These are phyloP conservation scores for Nomada hirtipes DNA, from an alignment of 2,888 invertebrate species.

Conservation along the genomic window DNA sequence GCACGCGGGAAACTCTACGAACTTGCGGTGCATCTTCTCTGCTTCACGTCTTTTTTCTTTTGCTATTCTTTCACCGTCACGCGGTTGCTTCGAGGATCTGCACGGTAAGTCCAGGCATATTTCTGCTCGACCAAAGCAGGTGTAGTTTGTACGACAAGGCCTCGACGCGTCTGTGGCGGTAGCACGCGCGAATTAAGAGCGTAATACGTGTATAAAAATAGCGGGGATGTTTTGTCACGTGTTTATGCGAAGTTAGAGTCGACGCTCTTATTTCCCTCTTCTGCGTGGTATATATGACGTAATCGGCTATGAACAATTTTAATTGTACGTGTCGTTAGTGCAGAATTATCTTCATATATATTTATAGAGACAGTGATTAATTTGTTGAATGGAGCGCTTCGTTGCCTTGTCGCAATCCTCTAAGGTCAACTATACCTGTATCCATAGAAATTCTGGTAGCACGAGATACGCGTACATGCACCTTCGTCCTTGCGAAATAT, in stretches of 20 bases:
- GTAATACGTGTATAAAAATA: conserved; percentile 20
- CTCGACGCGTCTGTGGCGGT: no score
- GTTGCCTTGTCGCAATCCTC: neutral
- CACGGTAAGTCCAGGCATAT: conserved; percentile 46
- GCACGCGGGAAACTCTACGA: conserved; percentile 45
- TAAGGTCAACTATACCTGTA: neutral
- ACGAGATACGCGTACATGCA: neutral
- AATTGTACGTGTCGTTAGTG: neutral
- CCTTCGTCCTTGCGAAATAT: neutral
- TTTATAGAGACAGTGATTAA: neutral
- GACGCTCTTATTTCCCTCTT: neutral
- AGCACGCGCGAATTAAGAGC: neutral
- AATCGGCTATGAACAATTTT: neutral
- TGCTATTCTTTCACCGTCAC: conserved; percentile 1
- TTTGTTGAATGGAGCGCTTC: neutral
- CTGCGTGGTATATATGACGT: no score
- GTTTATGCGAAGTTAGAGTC: neutral
- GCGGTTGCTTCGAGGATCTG: conserved; percentile 32
- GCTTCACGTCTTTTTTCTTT: neutral
- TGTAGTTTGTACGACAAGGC: neutral
- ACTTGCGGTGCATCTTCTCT: conserved; percentile 25
- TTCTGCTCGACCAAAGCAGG: neutral
- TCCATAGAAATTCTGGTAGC: neutral
- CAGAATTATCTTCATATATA: neutral
- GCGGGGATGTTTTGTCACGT: conserved; percentile 25